Conservation (phyloP, 2,888 invertebrate genomes). For the Andrena trimmerana region DNA sequence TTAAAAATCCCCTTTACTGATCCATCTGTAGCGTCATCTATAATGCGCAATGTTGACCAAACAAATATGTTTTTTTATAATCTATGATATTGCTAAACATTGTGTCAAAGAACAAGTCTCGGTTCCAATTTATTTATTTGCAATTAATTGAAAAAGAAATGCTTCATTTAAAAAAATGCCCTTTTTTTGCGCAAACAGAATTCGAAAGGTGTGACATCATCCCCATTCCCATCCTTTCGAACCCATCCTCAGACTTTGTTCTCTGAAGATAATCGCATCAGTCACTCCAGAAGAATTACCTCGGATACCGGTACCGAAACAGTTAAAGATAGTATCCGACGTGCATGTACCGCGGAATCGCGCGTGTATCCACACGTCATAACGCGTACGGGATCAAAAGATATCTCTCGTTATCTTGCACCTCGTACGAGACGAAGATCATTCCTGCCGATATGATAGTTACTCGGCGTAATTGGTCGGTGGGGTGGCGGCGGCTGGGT, state of each 20-base stretch:
- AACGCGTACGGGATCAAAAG: conserved; percentile 47
- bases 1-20: no score
- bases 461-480: conserved; percentile 71
- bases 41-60: no score
- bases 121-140: no score
- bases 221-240: neutral
- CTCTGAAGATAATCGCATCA: conserved; percentile 5
- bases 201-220: neutral
- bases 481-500: no score
- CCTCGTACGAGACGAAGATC: conserved; percentile 63
- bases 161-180: no score
- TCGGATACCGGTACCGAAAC: conserved; percentile 28
- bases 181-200: no score
- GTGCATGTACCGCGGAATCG: conserved; percentile 32
- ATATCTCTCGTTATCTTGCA: conserved; percentile 54
- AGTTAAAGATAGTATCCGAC: conserved; percentile 44
- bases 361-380: conserved; percentile 39
- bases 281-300: neutral
- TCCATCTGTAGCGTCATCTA: no score
- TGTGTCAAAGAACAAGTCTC: no score
- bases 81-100: no score
- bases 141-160: no score
- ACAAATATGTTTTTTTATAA: no score
- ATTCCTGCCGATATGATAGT: conserved; percentile 73
- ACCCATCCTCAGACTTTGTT: neutral